Evolutionary conservation across 2,797 vertebrate species (phyloP), one percentile per base, ranked within the genome.

Genomic region (Gorsachius magnificus): DNA sequence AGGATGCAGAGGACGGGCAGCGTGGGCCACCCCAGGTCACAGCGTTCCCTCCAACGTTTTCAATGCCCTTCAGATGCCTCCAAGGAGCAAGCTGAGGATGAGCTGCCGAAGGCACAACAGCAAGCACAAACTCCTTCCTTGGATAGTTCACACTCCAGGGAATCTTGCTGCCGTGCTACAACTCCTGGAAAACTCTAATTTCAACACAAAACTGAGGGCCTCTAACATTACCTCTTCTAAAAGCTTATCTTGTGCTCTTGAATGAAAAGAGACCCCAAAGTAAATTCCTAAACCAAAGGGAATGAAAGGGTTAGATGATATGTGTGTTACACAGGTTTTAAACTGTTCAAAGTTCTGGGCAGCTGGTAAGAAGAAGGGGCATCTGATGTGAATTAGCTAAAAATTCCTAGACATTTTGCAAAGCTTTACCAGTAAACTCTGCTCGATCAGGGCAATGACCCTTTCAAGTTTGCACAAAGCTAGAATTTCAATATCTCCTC

Each of bases 381-480:
- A 14, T 41, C 78, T 86, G 86, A 89, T n/a, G 35, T 36, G 19
- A 77, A 91, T 88, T 57, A 91, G 36, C 48, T 53, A 78, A 83
- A 84, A 95, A 91, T 53, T 87, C 81, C 61, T 69, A 38, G 7
- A n/a, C 5, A 6, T 87, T 87, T 82, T 61, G 86, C 71, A 91
- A 91, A 83, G 81, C 65, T 95, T 95, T 68, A 56, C 72, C 14
- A 41, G 61, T 58, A 85, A 96, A 83, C 41, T 91, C 71, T 41
- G 45, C 54, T 38, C 0, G 46, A 87, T 88, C 53, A 74, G 51
- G 38, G 46, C 58, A 36, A 22, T 80, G 83, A 85, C 41, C 36
- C 78, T 72, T 90, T 83, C 69, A 87, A 77, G 81, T 54, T 18
- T 41, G 65, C n/a, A 87, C 61, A 90, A 56, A 80, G 31, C 17